Conservation (phyloP, 2,113 vertebrate genomes). For the Pionites leucogaster region DNA sequence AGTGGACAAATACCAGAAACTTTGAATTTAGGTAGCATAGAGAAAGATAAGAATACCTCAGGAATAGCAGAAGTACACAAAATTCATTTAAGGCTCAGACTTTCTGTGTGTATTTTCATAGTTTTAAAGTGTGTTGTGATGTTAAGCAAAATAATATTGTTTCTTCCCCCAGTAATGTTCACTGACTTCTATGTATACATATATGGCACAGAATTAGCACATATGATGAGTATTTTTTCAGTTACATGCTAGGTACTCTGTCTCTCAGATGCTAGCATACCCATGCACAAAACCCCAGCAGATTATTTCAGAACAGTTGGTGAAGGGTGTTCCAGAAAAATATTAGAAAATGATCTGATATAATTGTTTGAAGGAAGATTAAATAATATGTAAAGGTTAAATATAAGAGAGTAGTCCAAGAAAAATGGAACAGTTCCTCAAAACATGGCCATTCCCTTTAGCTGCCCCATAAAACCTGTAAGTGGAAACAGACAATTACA, state of each 20-base stretch:
- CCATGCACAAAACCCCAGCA: not conserved
- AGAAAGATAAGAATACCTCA: not conserved
- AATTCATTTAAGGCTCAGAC: not conserved
- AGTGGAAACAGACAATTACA: not conserved
- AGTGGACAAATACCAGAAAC: not conserved
- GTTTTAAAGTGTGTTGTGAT: not conserved
- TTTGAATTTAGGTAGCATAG: not conserved
- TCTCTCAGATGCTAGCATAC: not conserved
- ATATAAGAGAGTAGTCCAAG: not conserved
- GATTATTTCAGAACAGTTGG: not conserved
- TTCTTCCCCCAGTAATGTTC: not conserved
- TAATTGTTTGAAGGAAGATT: not conserved
- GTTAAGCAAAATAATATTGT: not conserved
- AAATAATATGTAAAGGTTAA: not conserved
- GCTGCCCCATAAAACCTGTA: not conserved
- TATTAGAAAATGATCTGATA: not conserved
- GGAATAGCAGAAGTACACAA: not conserved
- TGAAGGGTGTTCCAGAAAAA: not conserved
- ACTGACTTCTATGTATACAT: not conserved
- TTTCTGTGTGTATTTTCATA: not conserved
- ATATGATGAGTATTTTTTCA: not conserved
- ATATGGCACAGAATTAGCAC: not conserved
- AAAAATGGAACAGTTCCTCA: not conserved
- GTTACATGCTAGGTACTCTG: not conserved
- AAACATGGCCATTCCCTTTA: not conserved